Evolutionary conservation across 2,113 vertebrate genomes (phyloP).

Genomic region (Puma concolor): DNA sequence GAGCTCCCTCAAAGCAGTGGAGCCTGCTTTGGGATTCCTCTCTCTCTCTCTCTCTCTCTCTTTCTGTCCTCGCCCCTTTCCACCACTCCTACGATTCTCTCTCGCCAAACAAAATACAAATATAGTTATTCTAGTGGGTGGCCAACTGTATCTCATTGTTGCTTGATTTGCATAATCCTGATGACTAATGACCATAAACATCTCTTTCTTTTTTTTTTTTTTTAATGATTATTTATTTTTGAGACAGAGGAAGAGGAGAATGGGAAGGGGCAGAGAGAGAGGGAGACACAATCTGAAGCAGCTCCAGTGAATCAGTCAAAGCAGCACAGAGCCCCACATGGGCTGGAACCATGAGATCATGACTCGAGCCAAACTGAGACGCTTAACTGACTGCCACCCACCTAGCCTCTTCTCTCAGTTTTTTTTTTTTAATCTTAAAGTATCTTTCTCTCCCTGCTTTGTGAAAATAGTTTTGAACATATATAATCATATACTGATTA

Average conservation of each 20-base stretch:
- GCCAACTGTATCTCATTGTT: background rate
- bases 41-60: no score
- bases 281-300: background rate
- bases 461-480: background rate
- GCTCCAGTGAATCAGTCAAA: background rate
- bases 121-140: no score
- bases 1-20: no score
- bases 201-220: background rate
- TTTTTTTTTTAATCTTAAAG: background rate
- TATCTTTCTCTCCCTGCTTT: background rate
- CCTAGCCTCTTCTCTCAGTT: background rate
- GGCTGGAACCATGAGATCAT: background rate
- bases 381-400: background rate
- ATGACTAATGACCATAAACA: background rate
- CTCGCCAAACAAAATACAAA: no score
- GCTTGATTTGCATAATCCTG: background rate
- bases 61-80: no score
- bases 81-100: no score
- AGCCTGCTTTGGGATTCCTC: no score
- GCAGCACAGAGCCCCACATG: background rate
- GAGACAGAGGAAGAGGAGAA: background rate
- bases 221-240: background rate
- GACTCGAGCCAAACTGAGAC: background rate
- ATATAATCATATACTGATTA: background rate
- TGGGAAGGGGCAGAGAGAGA: background rate